phyloP scores from a whole-genome alignment of 1,140 invertebrate genomes.

The Drosophila tristis region DNA sequence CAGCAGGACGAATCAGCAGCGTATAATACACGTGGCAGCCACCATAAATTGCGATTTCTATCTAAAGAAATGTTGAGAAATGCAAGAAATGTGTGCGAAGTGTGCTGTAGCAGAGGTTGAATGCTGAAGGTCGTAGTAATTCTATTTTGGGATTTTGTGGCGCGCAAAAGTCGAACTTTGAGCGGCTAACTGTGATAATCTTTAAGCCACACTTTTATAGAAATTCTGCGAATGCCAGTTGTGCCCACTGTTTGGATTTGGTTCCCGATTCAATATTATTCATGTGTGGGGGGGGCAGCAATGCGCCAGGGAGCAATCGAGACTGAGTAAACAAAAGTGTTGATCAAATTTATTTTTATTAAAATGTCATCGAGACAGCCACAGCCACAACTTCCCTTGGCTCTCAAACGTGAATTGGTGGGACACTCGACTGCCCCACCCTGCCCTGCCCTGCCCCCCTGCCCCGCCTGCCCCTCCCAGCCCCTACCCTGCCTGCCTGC shows the following conservation, averaged over 20 bases:
- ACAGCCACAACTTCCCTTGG: too few relatives aligned
- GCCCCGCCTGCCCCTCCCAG: slow-evolving; percentile 28
- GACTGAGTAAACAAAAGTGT: slow-evolving; percentile 54
- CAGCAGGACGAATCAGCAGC: background rate
- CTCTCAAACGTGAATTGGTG: too few relatives aligned
- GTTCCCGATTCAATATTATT: slow-evolving; percentile 16
- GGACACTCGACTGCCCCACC: too few relatives aligned
- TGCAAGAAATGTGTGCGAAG: background rate
- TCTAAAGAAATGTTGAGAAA: slow-evolving; percentile 12
- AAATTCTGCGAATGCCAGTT: background rate
- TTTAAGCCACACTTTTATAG: background rate
- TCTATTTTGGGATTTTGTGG: too few relatives aligned
- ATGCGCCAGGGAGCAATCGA: slow-evolving; percentile 15
- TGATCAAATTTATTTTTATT: slow-evolving; percentile 76
- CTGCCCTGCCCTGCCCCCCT: slow-evolving; percentile 8
- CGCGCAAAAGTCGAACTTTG: too few relatives aligned
- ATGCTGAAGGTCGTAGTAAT: slow-evolving; percentile 1
- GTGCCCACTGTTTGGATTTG: too few relatives aligned
- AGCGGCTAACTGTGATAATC: too few relatives aligned
- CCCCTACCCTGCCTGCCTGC: slow-evolving; percentile 26
- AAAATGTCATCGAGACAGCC: slow-evolving; percentile 61
- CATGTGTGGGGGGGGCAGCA: slow-evolving; percentile 20
- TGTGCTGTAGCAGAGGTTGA: too few relatives aligned
- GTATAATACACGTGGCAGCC: slow-evolving; percentile 3
- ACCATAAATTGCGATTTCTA: slow-evolving; percentile 51